A percentile compares a stretch with the other conserved stretches of the same genome.
These are phyloP conservation scores for Aporophyla lueneburgensis DNA, from an alignment of 2,888 invertebrate species.

Conservation along the genomic window DNA sequence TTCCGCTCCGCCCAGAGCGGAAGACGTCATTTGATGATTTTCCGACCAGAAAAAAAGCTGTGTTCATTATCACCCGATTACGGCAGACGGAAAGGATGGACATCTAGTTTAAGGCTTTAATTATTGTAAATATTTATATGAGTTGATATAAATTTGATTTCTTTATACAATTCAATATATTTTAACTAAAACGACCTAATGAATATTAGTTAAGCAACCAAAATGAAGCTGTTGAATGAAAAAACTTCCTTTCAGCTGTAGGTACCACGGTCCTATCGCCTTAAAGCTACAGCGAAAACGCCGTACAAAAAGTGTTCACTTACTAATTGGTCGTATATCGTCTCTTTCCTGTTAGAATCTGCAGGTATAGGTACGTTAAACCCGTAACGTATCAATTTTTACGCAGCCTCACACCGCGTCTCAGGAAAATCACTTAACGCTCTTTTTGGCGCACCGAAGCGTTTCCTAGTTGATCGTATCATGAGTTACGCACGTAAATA, in stretches of 20 bases:
- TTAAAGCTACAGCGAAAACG: background rate
- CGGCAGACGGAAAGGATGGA: too few species aligned
- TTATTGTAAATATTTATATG: too few species aligned
- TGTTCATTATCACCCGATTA: too few species aligned
- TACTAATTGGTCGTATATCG: background rate
- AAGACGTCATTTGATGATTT: too few species aligned
- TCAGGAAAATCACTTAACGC: constrained; percentile 39
- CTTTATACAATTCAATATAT: too few species aligned
- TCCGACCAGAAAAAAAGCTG: too few species aligned
- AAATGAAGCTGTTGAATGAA: background rate
- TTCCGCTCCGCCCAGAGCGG: too few species aligned
- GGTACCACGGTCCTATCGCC: too few species aligned
- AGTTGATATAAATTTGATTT: too few species aligned
- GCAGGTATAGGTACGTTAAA: background rate
- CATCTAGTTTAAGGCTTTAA: too few species aligned
- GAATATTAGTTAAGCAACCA: background rate
- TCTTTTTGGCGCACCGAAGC: constrained; percentile 33
- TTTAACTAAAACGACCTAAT: background rate
- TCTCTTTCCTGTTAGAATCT: background rate
- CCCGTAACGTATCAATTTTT: constrained; percentile 28
- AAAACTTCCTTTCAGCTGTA: background rate
- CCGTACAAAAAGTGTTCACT: background rate
- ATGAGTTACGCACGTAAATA: constrained; percentile 16
- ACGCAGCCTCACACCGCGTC: constrained; percentile 23
- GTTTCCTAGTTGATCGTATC: constrained; percentile 41